Percentiles rank a stretch among this genome's conserved stretches.
Conservation (phyloP, 30 jellyfish, hydroid and myxozoan species). For the Sanderia malayensis region DNA sequence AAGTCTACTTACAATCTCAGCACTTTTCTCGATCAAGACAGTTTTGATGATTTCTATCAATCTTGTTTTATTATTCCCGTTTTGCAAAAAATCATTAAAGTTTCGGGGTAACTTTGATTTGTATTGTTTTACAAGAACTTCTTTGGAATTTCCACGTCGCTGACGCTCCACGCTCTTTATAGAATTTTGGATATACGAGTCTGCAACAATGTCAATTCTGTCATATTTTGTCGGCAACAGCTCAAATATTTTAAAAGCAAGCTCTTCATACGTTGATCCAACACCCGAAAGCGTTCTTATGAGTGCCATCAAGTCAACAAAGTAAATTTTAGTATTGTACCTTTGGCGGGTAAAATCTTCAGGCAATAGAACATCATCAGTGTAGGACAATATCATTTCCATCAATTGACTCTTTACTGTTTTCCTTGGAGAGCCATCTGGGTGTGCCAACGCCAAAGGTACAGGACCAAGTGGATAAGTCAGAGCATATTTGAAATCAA, state of each 20-base stretch:
- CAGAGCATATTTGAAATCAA: slow-evolving; percentile 25
- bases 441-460: slow-evolving; percentile 14
- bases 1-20: slow-evolving; percentile 4
- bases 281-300: slow-evolving; percentile 45
- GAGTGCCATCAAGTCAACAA: slow-evolving; percentile 62
- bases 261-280: slow-evolving; percentile 32
- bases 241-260: slow-evolving; percentile 14
- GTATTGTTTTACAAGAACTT: slow-evolving; percentile 31
- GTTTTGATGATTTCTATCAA: slow-evolving; percentile 38
- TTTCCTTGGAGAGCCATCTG: slow-evolving; percentile 8
- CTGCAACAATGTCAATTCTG: slow-evolving; percentile 57
- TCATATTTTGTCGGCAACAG: slow-evolving; percentile 38
- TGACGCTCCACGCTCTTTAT: slow-evolving; percentile 24
- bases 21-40: slow-evolving; percentile 9
- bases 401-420: slow-evolving; percentile 27
- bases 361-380: slow-evolving; percentile 6
- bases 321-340: slow-evolving; percentile 36
- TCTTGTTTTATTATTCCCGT: slow-evolving; percentile 51
- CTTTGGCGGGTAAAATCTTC: too few species aligned
- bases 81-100: slow-evolving; percentile 47
- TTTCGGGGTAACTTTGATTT: slow-evolving; percentile 42
- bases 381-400: slow-evolving; percentile 40
- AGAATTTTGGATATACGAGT: slow-evolving; percentile 39
- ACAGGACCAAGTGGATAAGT: slow-evolving; percentile 33
- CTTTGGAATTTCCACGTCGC: slow-evolving; percentile 29